Percentiles rank a stretch among this genome's conserved stretches.
These are phyloP conservation scores for Coregonus clupeaformis DNA, from an alignment of 2,113 vertebrate species.

Conservation along the genomic window DNA sequence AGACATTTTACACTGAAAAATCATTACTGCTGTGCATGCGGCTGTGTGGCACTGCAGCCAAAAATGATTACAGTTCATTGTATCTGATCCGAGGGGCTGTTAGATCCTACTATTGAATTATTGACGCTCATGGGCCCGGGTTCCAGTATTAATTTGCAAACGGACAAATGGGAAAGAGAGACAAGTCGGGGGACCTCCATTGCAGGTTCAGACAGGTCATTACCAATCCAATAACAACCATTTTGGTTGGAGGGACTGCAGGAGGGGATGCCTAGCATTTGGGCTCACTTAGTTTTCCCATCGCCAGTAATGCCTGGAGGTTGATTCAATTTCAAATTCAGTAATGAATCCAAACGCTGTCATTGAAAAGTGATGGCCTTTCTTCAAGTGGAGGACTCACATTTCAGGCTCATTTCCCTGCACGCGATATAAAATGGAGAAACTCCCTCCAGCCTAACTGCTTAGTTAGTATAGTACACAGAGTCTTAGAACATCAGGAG, in stretches of 20 bases:
- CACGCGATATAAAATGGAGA: constrained; percentile 19
- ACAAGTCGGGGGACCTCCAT: background rate
- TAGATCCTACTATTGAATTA: constrained; percentile 71
- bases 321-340: background rate
- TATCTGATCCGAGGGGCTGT: constrained; percentile 71
- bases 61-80: constrained; percentile 72
- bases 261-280: constrained; percentile 10
- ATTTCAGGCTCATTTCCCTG: background rate
- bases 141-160: constrained; percentile 71
- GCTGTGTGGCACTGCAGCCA: constrained; percentile 42
- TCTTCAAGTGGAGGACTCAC: background rate
- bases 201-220: constrained; percentile 33
- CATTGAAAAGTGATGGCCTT: background rate
- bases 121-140: constrained; percentile 56
- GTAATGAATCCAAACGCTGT: too few relatives aligned
- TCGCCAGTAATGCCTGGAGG: background rate
- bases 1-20: too few relatives aligned
- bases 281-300: background rate
- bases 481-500: constrained; percentile 58
- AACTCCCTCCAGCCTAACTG: constrained; percentile 34
- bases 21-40: constrained; percentile 15
- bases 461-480: constrained; percentile 36
- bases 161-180: constrained; percentile 37
- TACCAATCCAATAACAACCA: constrained; percentile 47
- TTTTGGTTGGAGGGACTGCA: constrained; percentile 22